Percentiles rank a stretch among this genome's conserved stretches.
Conservation (phyloP, 2,888 invertebrate species). For the Entomobrya proxima region DNA sequence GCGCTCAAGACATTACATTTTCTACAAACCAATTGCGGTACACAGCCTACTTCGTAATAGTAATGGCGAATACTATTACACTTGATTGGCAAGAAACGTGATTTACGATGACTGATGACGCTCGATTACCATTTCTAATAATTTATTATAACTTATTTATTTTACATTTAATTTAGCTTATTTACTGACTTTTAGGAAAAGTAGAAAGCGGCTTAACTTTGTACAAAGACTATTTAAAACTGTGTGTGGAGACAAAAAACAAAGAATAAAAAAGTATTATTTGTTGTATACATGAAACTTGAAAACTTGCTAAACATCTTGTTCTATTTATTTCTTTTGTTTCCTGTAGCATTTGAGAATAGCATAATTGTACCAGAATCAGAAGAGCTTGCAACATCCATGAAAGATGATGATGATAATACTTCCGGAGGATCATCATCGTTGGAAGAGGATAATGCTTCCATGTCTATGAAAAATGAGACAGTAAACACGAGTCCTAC, state of each 20-base stretch:
- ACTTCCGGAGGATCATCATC: conserved; percentile 4
- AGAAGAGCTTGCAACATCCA: conserved; percentile 23
- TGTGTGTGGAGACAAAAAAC: conserved; percentile 10
- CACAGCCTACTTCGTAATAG: conserved; percentile 41
- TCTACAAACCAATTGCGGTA: conserved; percentile 55
- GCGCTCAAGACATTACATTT: conserved; percentile 50
- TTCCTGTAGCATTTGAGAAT: conserved; percentile 54
- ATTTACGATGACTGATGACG: conserved; percentile 15
- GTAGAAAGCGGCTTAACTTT: too few species aligned
- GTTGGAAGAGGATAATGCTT: background rate
- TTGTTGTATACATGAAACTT: background rate
- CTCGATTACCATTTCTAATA: background rate
- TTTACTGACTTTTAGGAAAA: too few species aligned
- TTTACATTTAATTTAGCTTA: background rate
- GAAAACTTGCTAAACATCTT: conserved; percentile 4
- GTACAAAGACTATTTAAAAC: background rate
- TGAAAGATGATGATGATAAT: conserved; percentile 1
- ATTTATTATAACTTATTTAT: background rate
- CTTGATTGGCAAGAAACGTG: background rate
- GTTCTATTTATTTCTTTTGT: conserved; percentile 46
- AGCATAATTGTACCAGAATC: conserved; percentile 51
- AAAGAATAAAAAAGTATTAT: background rate
- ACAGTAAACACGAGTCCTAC: background rate
- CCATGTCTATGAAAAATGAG: too few species aligned
- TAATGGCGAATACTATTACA: conserved; percentile 16